These are phyloP conservation scores for Scaptomyza tumidula DNA, from an alignment of 2,888 invertebrate species.

Conservation along the genomic window DNA sequence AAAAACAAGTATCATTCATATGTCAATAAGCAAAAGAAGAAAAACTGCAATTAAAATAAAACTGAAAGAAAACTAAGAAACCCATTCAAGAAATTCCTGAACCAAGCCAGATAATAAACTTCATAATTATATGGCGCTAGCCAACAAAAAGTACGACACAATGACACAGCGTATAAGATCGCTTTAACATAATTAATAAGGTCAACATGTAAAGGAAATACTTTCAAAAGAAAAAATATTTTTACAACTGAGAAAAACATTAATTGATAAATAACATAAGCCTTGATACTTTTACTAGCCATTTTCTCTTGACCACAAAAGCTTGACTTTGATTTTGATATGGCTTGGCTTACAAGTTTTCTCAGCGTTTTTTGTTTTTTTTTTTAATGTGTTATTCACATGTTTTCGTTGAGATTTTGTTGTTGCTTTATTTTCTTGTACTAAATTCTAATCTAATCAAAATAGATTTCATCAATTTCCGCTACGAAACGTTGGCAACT, in stretches of 20 bases:
- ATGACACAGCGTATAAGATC: no score
- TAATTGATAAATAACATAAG: no score
- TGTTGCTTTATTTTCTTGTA: not conserved
- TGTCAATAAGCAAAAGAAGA: not conserved
- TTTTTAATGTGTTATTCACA: slow-evolving; percentile 15
- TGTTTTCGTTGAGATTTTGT: slow-evolving; percentile 3
- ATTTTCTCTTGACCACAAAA: not conserved
- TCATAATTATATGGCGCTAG: no score
- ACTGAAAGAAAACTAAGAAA: no score
- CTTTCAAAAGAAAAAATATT: no score
- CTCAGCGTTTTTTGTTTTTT: not conserved
- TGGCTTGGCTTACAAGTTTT: not conserved
- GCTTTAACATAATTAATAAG: no score
- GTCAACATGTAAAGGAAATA: no score
- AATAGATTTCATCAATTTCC: slow-evolving; percentile 66
- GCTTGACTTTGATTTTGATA: no score
- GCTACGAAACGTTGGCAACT: slow-evolving; percentile 48
- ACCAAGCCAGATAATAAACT: not conserved
- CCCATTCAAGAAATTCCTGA: not conserved
- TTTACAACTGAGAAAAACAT: no score
- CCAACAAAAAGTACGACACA: no score
- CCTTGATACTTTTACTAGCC: not conserved
- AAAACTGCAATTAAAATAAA: not conserved
- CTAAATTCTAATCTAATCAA: slow-evolving; percentile 57
- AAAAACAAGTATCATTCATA: not conserved